phyloP scores from a whole-genome alignment of 2,888 invertebrate genomes.

The Copidosoma aretas region DNA sequence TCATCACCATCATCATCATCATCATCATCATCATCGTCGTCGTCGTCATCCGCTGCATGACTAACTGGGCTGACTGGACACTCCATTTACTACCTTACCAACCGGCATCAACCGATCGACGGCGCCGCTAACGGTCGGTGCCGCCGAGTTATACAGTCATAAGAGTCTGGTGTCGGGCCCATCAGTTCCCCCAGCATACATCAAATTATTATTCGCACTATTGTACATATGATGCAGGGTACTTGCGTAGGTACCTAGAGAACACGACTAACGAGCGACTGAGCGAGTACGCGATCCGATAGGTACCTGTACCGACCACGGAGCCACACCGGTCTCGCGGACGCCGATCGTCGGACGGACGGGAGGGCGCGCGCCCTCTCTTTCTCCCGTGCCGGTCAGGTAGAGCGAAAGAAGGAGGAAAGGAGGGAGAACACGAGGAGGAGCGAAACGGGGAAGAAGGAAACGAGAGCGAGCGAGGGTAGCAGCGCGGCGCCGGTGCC shows the following conservation, averaged over 20 bases:
- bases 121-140: background rate
- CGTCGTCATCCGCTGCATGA: conserved; percentile 42
- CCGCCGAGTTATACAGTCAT: background rate
- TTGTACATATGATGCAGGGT: no score
- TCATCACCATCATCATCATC: conserved; percentile 37
- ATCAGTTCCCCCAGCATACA: no score
- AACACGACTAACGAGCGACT: conserved; percentile 11
- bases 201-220: no score
- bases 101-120: conserved; percentile 42
- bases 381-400: conserved; percentile 17
- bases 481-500: conserved; percentile 15
- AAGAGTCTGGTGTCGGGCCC: no score
- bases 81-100: conserved; percentile 59
- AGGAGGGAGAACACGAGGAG: background rate
- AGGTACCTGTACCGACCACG: no score
- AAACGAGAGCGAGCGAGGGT: conserved; percentile 2
- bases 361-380: conserved; percentile 8
- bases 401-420: conserved; percentile 17
- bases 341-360: no score
- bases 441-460: background rate
- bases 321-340: no score
- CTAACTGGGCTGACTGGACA: conserved; percentile 54
- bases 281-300: background rate
- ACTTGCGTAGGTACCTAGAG: no score
- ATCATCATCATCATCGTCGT: conserved; percentile 25